Base-by-base conservation (phyloP, 2,797 vertebrate genomes). In the Helostoma temminkii region DNA sequence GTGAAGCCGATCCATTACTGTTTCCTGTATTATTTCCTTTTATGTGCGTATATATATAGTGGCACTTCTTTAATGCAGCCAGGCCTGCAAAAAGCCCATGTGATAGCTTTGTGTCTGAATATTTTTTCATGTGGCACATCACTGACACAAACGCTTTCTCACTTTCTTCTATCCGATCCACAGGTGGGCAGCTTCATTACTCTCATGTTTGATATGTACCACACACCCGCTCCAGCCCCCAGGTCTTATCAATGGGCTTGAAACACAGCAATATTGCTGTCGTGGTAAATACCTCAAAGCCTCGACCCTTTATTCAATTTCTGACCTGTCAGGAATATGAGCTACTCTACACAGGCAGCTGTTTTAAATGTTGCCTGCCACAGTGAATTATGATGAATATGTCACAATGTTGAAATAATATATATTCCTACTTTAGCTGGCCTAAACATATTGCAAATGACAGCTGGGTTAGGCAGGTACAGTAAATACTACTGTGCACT, bases 221-320 rank as follows among this genome's bases (percentile, higher is more conserved):
- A 56, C 42, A 60, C 32, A 15, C 55, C 39, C 47, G 12, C 37
- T n/a, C 24, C 32, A 19, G 36, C 50, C 55, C 3, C 46, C 34
- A 34, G 60, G 69, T 54, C 68, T 64, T 73, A 76, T 68, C 71
- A 71, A 76, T 36, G 32, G 39, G 52, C 43, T 66, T 64, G 50
- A 76, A 85, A 87, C 76, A 76, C 63, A 67, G 78, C 66, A 63
- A 78, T 79, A 62, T 67, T 62, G 53, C 82, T 86, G 81, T 81
- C 72, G 81, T 70, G 46, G 70, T 83, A 87, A 88, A 87, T 82
- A 83, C 70, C 70, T 82, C 45, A 4, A 8, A 84, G 84, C 65
- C 62, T 57, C 25, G 18, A 65, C 36, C 56, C 28, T 82, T 82
- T 72, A 81, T 87, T 89, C 71, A 72, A 81, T 84, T 79, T 76